Percentiles rank a stretch among this genome's conserved stretches.
phyloP scores from a whole-genome alignment of 1,140 invertebrate species.

The Adoxophyes honmai region DNA sequence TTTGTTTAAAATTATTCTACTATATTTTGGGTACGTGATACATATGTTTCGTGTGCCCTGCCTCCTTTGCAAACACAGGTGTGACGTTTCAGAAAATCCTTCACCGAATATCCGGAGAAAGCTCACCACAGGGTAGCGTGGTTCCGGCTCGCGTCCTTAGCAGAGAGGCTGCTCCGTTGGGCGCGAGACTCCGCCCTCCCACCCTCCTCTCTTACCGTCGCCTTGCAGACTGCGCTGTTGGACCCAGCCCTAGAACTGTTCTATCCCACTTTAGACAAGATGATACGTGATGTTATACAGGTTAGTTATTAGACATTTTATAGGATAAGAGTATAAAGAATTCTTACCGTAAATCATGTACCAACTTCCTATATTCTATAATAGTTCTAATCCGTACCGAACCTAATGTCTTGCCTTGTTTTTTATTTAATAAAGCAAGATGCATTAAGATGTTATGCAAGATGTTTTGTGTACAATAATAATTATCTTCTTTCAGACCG shows the following conservation, averaged over 20 bases:
- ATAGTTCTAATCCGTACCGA: no score
- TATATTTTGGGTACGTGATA: no score
- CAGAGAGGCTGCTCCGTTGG: slow-evolving; percentile 44
- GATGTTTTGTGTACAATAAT: slow-evolving; percentile 15
- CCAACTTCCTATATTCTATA: no score
- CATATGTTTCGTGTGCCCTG: no score
- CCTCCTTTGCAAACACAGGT: no score
- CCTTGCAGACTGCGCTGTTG: slow-evolving; percentile 46
- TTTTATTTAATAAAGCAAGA: no score
- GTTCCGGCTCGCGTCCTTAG: slow-evolving; percentile 41
- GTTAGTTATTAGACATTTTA: no score
- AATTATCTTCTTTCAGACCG: slow-evolving; percentile 34
- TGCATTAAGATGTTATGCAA: no score
- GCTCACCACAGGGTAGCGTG: slow-evolving; percentile 42
- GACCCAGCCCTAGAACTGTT: slow-evolving; percentile 55
- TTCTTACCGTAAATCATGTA: no score
- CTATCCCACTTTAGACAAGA: slow-evolving; percentile 42
- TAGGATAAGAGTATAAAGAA: no score
- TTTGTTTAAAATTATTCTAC: no score
- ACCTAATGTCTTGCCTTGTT: no score
- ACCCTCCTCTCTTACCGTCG: slow-evolving; percentile 39
- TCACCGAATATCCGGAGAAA: slow-evolving; percentile 34
- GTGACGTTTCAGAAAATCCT: slow-evolving; percentile 37
- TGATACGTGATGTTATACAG: slow-evolving; percentile 35
- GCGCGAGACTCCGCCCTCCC: slow-evolving; percentile 43